phyloP scores from a whole-genome alignment of 2,797 vertebrate genomes.

The Nyctibius grandis region DNA sequence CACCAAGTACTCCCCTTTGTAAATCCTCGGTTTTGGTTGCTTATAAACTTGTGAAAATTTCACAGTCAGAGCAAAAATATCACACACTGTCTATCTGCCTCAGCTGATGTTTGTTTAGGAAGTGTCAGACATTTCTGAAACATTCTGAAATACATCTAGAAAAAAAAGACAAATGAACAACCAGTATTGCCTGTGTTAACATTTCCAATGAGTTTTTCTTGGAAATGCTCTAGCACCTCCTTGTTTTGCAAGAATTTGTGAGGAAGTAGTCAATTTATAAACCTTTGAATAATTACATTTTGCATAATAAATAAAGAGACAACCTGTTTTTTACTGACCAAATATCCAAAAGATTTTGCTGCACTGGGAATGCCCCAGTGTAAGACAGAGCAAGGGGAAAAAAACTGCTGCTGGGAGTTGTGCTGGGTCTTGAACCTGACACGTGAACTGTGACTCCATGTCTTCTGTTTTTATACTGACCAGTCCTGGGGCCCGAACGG shows the following conservation, averaged over 20 bases:
- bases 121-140: background rate
- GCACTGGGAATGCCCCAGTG: background rate
- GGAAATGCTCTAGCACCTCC: background rate
- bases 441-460: background rate
- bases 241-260: background rate
- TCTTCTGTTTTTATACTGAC: background rate
- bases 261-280: background rate
- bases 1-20: background rate
- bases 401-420: background rate
- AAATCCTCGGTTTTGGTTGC: background rate
- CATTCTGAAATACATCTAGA: background rate
- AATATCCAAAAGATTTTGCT: background rate
- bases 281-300: background rate
- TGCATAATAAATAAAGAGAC: background rate
- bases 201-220: background rate
- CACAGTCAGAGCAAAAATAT: background rate
- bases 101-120: background rate
- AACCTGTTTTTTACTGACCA: background rate
- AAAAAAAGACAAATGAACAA: background rate
- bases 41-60: background rate
- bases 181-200: background rate
- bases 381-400: background rate
- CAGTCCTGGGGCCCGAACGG: background rate
- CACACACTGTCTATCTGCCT: background rate
- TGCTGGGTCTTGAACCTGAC: background rate